Percentiles rank a stretch among this genome's conserved stretches.
These are phyloP conservation scores for Tachysurus fulvidraco DNA, from an alignment of 2,113 vertebrate species.

Conservation along the genomic window DNA sequence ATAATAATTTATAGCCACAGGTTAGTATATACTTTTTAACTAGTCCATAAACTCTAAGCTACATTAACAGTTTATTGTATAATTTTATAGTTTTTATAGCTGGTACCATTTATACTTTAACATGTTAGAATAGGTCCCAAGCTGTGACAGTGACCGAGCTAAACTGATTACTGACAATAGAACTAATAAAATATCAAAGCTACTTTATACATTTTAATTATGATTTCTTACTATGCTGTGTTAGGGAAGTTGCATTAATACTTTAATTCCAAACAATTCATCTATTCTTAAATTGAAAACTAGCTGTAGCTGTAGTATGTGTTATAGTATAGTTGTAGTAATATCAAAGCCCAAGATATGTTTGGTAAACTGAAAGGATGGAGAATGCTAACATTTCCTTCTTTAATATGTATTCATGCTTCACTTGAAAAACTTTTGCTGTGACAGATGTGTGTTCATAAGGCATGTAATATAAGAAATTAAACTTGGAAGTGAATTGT, in stretches of 20 bases:
- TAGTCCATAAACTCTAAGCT: neutral
- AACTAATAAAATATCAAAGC: neutral
- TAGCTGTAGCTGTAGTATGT: neutral
- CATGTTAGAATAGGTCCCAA: neutral
- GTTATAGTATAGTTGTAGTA: neutral
- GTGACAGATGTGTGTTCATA: neutral
- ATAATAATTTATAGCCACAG: neutral
- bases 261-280: neutral
- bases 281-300: neutral
- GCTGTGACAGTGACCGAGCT: neutral
- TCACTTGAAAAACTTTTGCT: neutral
- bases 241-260: neutral
- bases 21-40: neutral
- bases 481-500: neutral
- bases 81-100: neutral
- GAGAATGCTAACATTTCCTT: neutral
- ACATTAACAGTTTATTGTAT: neutral
- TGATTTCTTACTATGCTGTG: neutral
- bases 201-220: neutral
- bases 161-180: neutral
- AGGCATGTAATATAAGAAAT: neutral
- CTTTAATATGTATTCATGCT: neutral
- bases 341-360: neutral
- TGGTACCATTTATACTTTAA: neutral
- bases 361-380: neutral